phyloP scores from a whole-genome alignment of 1,140 invertebrate genomes.

The Platyura marginata region DNA sequence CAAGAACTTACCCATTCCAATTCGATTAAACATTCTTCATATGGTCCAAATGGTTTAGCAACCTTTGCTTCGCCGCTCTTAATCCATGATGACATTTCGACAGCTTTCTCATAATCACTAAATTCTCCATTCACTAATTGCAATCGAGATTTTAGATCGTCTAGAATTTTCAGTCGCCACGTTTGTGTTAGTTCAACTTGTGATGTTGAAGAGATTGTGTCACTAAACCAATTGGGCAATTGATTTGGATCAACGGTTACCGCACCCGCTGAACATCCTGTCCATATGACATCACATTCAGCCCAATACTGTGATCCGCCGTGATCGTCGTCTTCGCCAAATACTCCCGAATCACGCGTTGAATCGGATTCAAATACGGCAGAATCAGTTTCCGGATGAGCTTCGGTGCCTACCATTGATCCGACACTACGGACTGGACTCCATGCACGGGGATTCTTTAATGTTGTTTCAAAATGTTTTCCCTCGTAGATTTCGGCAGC shows the following conservation, averaged over 20 bases:
- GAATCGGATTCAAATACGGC: constrained; percentile 53
- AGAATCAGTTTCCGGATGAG: constrained; percentile 60
- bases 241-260: constrained; percentile 46
- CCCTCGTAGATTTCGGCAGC: constrained; percentile 16
- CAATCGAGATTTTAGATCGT: constrained; percentile 40
- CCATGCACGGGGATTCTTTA: constrained; percentile 57
- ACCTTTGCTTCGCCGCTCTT: constrained; percentile 57
- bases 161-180: constrained; percentile 55
- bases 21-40: constrained; percentile 59
- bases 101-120: constrained; percentile 45
- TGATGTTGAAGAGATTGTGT: constrained; percentile 22
- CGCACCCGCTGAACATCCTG: constrained; percentile 59
- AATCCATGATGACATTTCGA: constrained; percentile 68
- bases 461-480: constrained; percentile 27
- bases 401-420: constrained; percentile 58
- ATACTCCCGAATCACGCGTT: constrained; percentile 47
- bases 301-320: constrained; percentile 44
- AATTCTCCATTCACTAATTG: constrained; percentile 25
- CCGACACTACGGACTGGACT: constrained; percentile 65
- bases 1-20: constrained; percentile 51
- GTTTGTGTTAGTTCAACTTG: constrained; percentile 46
- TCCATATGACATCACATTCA: constrained; percentile 57
- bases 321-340: constrained; percentile 53
- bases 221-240: constrained; percentile 53
- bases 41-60: constrained; percentile 34